These are phyloP conservation scores for Tipula unca DNA, from an alignment of 2,888 invertebrate species.

Conservation along the genomic window DNA sequence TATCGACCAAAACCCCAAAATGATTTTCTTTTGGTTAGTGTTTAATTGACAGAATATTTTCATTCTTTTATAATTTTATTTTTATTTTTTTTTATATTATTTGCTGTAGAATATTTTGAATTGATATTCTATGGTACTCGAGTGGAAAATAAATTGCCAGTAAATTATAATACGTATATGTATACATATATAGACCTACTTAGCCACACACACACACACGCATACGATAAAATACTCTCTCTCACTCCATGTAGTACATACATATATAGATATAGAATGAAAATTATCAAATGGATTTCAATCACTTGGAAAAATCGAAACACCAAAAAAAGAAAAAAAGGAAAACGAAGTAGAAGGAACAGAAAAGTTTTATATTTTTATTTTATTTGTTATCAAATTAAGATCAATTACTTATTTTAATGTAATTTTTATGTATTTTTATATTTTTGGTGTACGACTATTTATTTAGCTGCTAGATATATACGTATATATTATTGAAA, in stretches of 20 bases:
- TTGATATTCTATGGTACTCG: not conserved
- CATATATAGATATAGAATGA: not conserved
- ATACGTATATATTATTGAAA: not conserved
- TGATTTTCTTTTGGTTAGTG: not conserved
- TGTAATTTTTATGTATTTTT: not conserved
- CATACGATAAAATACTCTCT: not conserved
- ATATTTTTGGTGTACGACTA: not conserved
- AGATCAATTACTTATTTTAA: not conserved
- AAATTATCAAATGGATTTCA: not conserved
- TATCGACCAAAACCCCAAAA: not conserved
- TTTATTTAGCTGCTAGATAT: not conserved
- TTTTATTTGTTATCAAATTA: slow-evolving; percentile 1
- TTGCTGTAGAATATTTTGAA: not conserved
- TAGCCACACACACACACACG: no score
- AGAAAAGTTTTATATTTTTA: not conserved
- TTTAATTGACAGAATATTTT: not conserved
- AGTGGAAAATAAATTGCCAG: not conserved
- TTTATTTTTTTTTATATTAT: not conserved
- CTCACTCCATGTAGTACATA: not conserved
- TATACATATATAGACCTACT: no score
- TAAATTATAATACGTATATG: not conserved
- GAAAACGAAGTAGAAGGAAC: not conserved
- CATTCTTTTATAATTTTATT: not conserved
- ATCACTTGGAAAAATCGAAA: not conserved
- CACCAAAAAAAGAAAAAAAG: not conserved